Conservation (phyloP, 2,888 invertebrate species). For the Pachliopta kotzebuea region DNA sequence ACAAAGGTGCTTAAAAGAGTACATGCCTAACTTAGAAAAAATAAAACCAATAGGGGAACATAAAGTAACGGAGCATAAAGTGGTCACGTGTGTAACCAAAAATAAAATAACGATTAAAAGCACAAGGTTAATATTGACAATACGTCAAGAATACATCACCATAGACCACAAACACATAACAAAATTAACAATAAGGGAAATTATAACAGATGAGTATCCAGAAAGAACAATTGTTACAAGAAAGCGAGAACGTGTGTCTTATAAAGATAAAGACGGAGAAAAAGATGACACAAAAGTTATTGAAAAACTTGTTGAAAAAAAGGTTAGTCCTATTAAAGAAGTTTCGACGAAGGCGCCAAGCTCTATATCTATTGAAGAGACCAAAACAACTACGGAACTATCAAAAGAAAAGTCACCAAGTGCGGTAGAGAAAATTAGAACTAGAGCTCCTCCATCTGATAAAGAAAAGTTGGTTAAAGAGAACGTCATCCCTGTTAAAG, state of each 20-base stretch:
- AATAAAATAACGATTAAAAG: neutral
- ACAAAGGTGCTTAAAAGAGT: neutral
- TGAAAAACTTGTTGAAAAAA: neutral
- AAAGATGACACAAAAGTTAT: neutral
- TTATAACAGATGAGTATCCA: neutral
- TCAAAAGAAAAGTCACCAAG: slow-evolving; percentile 1
- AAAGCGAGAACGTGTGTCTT: neutral
- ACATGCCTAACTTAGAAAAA: neutral
- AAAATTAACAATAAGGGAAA: neutral
- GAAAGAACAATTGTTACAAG: neutral
- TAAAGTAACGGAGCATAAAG: neutral
- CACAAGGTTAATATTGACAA: neutral
- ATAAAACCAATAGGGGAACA: slow-evolving; percentile 2
- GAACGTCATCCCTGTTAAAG: slow-evolving; percentile 17
- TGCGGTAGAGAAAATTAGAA: neutral
- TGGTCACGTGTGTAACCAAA: neutral
- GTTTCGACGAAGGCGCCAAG: neutral
- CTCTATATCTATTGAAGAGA: neutral
- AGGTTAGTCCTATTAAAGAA: neutral
- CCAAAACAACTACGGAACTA: too few relatives aligned
- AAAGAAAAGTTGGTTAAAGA: slow-evolving; percentile 5
- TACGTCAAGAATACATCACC: neutral
- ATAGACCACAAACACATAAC: neutral
- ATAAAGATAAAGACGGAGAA: neutral
- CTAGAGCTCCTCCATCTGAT: neutral